Conservation (phyloP, 2,113 vertebrate species). For the Chloebia gouldiae region DNA sequence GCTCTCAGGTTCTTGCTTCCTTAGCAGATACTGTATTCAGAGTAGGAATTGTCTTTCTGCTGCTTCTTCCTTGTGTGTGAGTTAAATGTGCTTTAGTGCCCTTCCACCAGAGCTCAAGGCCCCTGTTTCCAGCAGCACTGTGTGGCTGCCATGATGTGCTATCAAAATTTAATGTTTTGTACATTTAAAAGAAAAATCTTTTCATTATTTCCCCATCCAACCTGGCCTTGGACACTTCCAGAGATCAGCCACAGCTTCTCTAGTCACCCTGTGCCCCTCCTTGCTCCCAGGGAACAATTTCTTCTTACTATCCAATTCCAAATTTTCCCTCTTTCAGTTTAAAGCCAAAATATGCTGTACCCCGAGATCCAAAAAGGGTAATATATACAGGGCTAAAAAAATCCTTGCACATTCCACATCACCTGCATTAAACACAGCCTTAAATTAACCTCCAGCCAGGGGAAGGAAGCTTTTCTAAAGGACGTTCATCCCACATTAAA, state of each 20-base stretch:
- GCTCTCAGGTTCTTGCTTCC: not conserved
- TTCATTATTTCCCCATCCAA: not conserved
- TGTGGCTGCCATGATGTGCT: not conserved
- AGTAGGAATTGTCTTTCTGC: not conserved
- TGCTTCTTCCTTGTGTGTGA: not conserved
- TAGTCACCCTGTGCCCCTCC: not conserved
- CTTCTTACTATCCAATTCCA: not conserved
- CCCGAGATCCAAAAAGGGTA: not conserved
- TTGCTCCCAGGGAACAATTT: not conserved
- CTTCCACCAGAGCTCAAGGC: not conserved
- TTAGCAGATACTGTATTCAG: not conserved
- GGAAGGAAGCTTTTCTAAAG: not conserved
- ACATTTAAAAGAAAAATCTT: not conserved
- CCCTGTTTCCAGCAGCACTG: not conserved
- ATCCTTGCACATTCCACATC: not conserved
- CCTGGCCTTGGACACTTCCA: not conserved
- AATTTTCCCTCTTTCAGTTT: not conserved
- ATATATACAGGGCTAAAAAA: not conserved
- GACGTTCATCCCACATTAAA: not conserved
- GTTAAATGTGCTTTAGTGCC: not conserved
- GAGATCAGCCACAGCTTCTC: not conserved
- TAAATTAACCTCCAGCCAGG: not conserved
- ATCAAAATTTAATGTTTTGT: not conserved
- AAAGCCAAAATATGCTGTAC: not conserved
- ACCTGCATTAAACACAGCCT: not conserved